These are phyloP conservation scores for Paedocypris micromegethes DNA, from an alignment of 2,797 vertebrate species.

Conservation along the genomic window DNA sequence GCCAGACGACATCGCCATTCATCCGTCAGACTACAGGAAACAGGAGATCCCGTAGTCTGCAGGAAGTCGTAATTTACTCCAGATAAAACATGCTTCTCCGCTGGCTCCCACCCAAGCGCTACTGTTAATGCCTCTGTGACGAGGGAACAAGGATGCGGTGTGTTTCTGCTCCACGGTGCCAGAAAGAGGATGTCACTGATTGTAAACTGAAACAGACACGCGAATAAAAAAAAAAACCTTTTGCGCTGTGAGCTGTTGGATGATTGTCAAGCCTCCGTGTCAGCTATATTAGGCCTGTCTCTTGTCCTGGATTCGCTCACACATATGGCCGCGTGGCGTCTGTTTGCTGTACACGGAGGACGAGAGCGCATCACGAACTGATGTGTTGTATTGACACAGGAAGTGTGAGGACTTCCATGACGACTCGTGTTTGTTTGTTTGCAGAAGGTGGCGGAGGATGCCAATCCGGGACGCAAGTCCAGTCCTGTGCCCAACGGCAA, in stretches of 20 bases:
- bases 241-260: not conserved
- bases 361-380: slow-evolving; percentile 17
- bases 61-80: slow-evolving; percentile 38
- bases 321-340: not conserved
- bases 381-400: slow-evolving; percentile 40
- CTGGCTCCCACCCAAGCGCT: slow-evolving; percentile 20
- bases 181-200: not conserved
- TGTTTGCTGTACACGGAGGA: not conserved
- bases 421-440: slow-evolving; percentile 41
- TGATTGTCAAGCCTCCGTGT: slow-evolving; percentile 6
- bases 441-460: slow-evolving; percentile 36
- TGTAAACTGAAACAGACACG: not conserved
- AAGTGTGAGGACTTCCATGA: slow-evolving; percentile 5
- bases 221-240: not conserved
- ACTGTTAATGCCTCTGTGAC: slow-evolving; percentile 18
- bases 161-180: slow-evolving; percentile 4
- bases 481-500: slow-evolving; percentile 34
- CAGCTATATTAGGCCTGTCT: slow-evolving; percentile 19
- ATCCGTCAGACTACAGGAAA: slow-evolving; percentile 21
- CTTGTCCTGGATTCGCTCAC: slow-evolving; percentile 15
- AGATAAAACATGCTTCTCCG: slow-evolving; percentile 24
- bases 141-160: not conserved
- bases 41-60: slow-evolving; percentile 26
- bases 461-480: slow-evolving; percentile 28
- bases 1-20: slow-evolving; percentile 18